Base-by-base conservation (phyloP, 2,113 vertebrate genomes). In the Zootoca vivipara region DNA sequence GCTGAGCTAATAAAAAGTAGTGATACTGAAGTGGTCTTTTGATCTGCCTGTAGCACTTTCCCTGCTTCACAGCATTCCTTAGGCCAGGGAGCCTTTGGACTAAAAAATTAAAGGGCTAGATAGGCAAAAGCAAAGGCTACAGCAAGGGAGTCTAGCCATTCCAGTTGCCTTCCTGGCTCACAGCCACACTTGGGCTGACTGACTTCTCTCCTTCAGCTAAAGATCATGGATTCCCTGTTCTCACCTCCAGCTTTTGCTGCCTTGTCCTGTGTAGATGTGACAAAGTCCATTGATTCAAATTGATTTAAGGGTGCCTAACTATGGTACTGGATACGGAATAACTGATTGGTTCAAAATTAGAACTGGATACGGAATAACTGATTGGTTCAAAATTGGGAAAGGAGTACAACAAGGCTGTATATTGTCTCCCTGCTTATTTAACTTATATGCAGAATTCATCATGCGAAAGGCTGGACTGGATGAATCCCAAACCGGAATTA, bases 1-100 rank as follows among this genome's bases (percentile, higher is more conserved):
- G 92, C 70, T 77, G 42, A 0, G 0, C 80, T 85, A 92, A 90
- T 93, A 90, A 94, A 46, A 94, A 82, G 0, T 10, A 72, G 56
- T 72, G 75, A 90, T 24, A 65, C 58, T 62, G 64, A 30, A 0
- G 0, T 83, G 90, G 83, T 62, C 75, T 73, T 83, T 81, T 81
- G 79, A 35, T 81, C 16, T 64, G 56, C 24, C n/a, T 70, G 20
- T 46, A 52, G 20, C 20, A 33, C 38, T 52, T 9, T 56, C n/a
- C 30, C 30, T 33, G 18, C 42, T 72, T 56, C 18, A 26, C 33
- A 20, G 67, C 42, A 56, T 69, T 30, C 62, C 62, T 67, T n/a
- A 65, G 24, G 13, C 64, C 64, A 69, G 12, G 64, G 35, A 69
- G 30, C 20, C 30, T 9, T 33, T 33, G 18, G 8, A n/a, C 28